phyloP scores from a whole-genome alignment of 2,113 vertebrate genomes.

The Otocyon megalotis region DNA sequence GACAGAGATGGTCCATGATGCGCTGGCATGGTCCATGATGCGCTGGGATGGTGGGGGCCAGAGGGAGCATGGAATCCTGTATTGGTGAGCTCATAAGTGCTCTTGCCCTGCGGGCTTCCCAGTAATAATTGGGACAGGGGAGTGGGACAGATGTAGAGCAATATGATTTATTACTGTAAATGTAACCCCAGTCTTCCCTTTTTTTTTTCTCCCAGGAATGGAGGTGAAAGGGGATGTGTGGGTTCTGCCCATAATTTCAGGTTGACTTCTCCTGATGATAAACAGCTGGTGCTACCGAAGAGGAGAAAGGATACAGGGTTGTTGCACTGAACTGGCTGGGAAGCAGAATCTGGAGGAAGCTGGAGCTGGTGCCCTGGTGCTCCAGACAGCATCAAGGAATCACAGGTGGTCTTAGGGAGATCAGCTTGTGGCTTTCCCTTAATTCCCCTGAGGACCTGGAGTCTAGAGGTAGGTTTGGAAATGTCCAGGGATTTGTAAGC shows the following conservation, averaged over 20 bases:
- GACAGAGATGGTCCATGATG: not conserved
- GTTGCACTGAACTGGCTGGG: not conserved
- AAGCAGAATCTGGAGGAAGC: not conserved
- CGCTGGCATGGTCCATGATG: not conserved
- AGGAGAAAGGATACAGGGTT: not conserved
- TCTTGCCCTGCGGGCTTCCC: not conserved
- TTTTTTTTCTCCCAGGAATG: not conserved
- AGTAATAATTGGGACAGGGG: not conserved
- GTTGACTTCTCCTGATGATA: not conserved
- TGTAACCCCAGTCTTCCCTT: not conserved
- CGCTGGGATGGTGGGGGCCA: not conserved
- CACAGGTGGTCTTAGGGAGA: not conserved
- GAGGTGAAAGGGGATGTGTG: not conserved
- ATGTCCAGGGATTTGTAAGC: constrained; percentile 1
- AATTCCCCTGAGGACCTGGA: not conserved
- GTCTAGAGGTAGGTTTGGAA: not conserved
- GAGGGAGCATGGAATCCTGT: not conserved
- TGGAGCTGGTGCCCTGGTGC: not conserved
- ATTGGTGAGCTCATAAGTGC: not conserved
- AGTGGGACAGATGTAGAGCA: not conserved
- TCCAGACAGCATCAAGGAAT: not conserved
- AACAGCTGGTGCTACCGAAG: not conserved
- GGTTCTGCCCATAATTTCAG: not conserved
- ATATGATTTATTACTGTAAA: not conserved
- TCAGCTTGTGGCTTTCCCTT: not conserved